Evolutionary conservation across 2,888 invertebrate genomes (phyloP), one percentile per base, ranked within the genome.

Genomic region (Drosophila niveifrons): DNA sequence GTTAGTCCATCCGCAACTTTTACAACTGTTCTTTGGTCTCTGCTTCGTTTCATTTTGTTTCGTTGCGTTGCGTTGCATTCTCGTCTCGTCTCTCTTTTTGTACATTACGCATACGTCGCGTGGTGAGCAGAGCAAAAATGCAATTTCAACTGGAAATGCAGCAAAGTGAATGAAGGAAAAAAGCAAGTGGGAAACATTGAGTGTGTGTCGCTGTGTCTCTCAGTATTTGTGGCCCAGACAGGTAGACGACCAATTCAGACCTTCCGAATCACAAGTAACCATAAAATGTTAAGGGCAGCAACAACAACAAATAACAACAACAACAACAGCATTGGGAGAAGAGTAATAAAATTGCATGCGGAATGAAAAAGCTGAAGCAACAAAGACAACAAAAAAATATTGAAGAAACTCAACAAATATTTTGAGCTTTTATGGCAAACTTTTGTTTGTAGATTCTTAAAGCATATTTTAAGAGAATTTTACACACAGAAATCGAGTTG

Each of bases 91-190:
- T 41, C 36, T 23, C 28, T 36, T 11, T 63, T 63, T 66, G 59
- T 56, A 44, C 64, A 76, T 82, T 80, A 80, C 82, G 82, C 71
- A 85, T 85, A 82, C 82, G 80, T 72, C 63, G 72, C 55, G 80
- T 67, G 61, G 66, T 50, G 8, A 46, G 59, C 48, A 34, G n/a
- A 43, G 51, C 43, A 63, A 62, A 63, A 75, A 78, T 66, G 73
- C 78, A 73, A 75, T 75, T 78, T 59, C 58, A 72, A 58, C 73
- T 55, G 73, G 13, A 72, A 72, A 36, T 73, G 78, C 74, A 66
- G 34, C 36, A 46, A 58, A 52, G 47, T 55, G 58, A 77, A 66
- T 44, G 70, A 77, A 66, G 44, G 70, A 55, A 59, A 59, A 69
- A 53, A 69, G 58, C 43, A 66, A 43, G 36, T 53, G 41, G 39